Evolutionary conservation across 2,888 invertebrate species (phyloP).

Genomic region (Aphidius colemani): DNA sequence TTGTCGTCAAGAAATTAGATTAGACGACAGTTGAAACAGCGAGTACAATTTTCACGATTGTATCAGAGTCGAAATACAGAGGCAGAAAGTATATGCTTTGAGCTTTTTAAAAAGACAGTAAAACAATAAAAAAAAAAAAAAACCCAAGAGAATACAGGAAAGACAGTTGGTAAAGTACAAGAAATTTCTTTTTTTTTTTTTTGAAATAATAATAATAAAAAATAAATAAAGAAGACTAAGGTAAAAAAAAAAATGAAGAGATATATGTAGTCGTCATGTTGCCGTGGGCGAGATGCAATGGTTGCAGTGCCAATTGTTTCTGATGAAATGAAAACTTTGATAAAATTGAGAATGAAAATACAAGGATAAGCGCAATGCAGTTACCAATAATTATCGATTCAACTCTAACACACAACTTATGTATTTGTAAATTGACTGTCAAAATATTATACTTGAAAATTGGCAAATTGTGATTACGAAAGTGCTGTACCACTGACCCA

Average conservation of each 20-base stretch:
- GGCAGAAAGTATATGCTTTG: conserved; percentile 12
- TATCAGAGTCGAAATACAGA: conserved; percentile 21
- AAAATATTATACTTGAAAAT: no score
- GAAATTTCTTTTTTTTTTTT: no score
- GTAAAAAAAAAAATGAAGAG: background rate
- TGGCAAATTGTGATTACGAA: no score
- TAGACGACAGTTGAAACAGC: conserved; percentile 30
- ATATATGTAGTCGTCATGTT: background rate
- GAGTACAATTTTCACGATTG: conserved; percentile 32
- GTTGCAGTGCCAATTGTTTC: no score
- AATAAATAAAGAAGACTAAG: background rate
- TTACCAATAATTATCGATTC: conserved; percentile 18
- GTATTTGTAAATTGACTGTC: no score
- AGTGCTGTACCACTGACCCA: no score
- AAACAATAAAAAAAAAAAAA: conserved; percentile 7
- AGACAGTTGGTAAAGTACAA: conserved; percentile 1
- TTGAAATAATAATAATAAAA: conserved; percentile 14
- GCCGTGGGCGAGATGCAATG: no score
- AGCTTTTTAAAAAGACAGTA: conserved; percentile 1
- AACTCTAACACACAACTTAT: background rate
- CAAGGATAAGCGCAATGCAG: background rate
- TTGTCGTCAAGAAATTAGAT: conserved; percentile 34
- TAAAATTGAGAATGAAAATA: no score
- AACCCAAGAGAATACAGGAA: background rate
- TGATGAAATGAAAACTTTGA: no score